Evolutionary conservation across 2,888 invertebrate species (phyloP).

Genomic region (Nasonia oneida): DNA sequence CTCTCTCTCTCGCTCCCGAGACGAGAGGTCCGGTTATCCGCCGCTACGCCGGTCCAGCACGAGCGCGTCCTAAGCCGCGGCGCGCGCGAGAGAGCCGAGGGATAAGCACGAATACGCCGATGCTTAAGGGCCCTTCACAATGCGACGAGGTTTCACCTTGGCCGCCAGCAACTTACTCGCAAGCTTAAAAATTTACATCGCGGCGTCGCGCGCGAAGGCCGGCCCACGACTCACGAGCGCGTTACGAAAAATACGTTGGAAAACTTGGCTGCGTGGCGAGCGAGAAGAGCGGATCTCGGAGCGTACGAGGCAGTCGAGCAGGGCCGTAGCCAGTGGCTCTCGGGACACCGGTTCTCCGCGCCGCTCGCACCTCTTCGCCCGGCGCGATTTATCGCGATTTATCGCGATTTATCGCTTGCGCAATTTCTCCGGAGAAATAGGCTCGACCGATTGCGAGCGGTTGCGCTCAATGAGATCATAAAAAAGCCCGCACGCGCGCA

Average conservation of each 20-base stretch:
- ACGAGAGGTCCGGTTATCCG: conserved; percentile 62
- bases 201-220: background rate
- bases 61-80: conserved; percentile 10
- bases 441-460: background rate
- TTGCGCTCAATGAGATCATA: background rate
- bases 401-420: background rate
- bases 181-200: too few relatives aligned
- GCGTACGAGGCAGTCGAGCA: conserved; percentile 3
- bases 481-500: background rate
- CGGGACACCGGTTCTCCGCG: background rate
- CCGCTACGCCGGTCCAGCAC: conserved; percentile 57
- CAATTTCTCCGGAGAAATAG: background rate
- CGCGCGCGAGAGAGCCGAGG: conserved; percentile 11
- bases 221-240: background rate
- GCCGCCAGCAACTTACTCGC: background rate
- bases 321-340: conserved; percentile 47
- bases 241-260: background rate
- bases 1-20: conserved; percentile 31
- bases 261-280: background rate
- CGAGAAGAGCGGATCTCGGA: background rate
- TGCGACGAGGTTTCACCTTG: conserved; percentile 5
- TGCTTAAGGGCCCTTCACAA: conserved; percentile 53
- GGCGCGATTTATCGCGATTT: too few relatives aligned
- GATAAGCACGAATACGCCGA: conserved; percentile 57
- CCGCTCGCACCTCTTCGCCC: too few relatives aligned